Conservation (phyloP, 2,113 vertebrate species). For the Thinocorus orbignyianus region DNA sequence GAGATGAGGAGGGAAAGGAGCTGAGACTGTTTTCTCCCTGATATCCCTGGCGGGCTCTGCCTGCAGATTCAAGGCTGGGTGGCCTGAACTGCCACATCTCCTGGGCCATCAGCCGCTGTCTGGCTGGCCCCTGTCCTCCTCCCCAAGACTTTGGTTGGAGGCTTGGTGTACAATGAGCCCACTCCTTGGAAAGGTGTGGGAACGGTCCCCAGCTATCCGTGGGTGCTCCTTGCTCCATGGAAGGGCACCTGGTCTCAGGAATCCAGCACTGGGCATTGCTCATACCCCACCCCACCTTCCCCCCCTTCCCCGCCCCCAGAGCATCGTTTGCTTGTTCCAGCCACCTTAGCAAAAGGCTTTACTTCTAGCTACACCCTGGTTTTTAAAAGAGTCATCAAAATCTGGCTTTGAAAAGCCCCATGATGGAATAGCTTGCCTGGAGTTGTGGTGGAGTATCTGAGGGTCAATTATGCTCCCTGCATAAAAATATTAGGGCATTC, state of each 20-base stretch:
- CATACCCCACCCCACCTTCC: background rate
- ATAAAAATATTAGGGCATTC: slow-evolving; percentile 7
- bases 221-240: background rate
- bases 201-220: background rate
- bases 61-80: background rate
- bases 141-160: accelerated
- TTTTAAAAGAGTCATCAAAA: background rate
- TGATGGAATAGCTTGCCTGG: background rate
- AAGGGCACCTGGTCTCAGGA: background rate
- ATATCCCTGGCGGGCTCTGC: background rate
- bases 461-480: slow-evolving; percentile 4
- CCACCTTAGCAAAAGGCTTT: background rate
- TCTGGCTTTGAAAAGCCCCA: background rate
- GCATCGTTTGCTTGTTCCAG: background rate
- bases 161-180: accelerated
- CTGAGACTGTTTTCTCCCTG: background rate
- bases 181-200: background rate
- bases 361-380: background rate
- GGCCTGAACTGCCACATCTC: background rate
- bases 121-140: background rate
- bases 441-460: background rate
- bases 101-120: background rate
- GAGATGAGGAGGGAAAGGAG: background rate
- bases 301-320: background rate
- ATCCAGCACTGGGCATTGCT: background rate